Evolutionary conservation across 2,797 vertebrate genomes (phyloP), one percentile per base, ranked within the genome.

Genomic region (Manis javanica): DNA sequence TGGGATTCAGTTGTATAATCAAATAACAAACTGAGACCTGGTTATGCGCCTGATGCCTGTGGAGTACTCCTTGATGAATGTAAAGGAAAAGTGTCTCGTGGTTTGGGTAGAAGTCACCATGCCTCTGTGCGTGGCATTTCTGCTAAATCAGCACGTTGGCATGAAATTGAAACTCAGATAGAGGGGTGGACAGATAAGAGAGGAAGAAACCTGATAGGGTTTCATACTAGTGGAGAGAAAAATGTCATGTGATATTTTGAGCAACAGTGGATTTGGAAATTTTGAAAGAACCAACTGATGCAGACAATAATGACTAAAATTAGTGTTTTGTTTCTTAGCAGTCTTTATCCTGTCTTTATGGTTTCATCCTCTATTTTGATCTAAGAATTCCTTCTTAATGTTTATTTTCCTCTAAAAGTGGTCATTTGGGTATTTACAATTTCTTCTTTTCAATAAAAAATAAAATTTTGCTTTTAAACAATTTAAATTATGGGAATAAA

Each of bases 1-100:
- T 98, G 95, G 98, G 97, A 98, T 99, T 98, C 98, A 98, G 96
- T 87, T 97, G 72, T 96, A 97, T 98, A 98, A 99, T 98, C 98
- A 98, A 98, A 98, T 98, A 98, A 98, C 94, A 96, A 96, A 98
- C 96, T 97, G 95, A 96, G 98, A 97, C 97, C 97, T 95, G 92
- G 81, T 93, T 96, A 93, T 81, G 84, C 96, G 75, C 92, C 96
- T 46, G 94, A 93, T 97, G 98, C 96, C 96, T 94, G 95, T 97
- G 75, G 92, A 96, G 86, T 96, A 66, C 71, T 95, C 88, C 91
- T 87, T 91, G 91, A 95, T 98, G 96, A 97, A 98, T 97, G 98
- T 94, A 97, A 97, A 98, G 97, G 97, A 97, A 96, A 97, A 86
- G 84, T 87, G 16, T 94, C 96, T 94, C 68, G 0, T 90, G 78